Evolutionary conservation across 2,113 vertebrate species (phyloP), one percentile per base, ranked within the genome.

Genomic region (Sinosuthora webbiana): DNA sequence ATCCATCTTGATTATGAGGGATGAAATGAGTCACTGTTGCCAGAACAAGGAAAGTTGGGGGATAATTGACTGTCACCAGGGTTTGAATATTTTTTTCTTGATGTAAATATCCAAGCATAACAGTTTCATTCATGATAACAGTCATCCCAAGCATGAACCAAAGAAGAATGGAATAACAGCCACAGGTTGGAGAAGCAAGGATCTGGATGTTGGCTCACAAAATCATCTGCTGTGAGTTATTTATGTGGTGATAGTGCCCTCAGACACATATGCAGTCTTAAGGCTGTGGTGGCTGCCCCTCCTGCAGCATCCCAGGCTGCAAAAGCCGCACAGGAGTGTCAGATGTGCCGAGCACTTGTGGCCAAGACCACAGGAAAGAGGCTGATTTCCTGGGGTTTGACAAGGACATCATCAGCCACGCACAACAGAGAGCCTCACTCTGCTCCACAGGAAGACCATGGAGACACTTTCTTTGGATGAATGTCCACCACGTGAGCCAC

Each of bases 141-240:
- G 52, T 75, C 52, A 39, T 13, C n/a, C 37, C 70, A 71, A 56
- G 42, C 23, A 12, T 15, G 37, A 93, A 11, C 14, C 4, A 28
- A 41, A 50, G 52, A 52, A n/a, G 17, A 12, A 10, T 2, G 17
- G 77, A 76, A 24, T 37, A 52, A 60, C 55, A 85, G 42, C 59
- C 33, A 45, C 45, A 30, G 24, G 28, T 30, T 23, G 21, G 79
- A 83, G 44, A 49, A 69, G 56, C 4, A 13, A 69, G 21, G 62
- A 55, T 55, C 44, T 10, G 7, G 20, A 2, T 53, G 8, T 2
- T 10, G 3, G 68, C 57, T 83, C 14, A 0, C 5, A 20, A 59
- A 86, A 75, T 21, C 47, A 83, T 55, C 87, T 83, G 53, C 68
- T 92, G 50, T 56, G 89, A 28, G 86, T 64, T 80, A n/a, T 87